Evolutionary conservation across 1,140 invertebrate species (phyloP).

Genomic region (Platorchestia sp.): DNA sequence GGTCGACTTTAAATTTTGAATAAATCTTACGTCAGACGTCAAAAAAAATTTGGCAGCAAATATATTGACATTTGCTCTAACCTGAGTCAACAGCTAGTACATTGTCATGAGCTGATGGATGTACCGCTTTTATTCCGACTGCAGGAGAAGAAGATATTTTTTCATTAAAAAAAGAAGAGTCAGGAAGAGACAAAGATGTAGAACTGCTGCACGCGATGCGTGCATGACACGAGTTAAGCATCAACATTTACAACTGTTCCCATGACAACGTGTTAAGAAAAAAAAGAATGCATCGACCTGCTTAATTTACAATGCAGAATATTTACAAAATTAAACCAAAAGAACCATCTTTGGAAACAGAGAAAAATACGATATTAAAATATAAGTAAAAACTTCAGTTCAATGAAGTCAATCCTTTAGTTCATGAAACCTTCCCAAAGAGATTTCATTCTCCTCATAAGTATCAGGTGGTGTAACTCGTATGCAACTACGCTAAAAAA

Average conservation of each 20-base stretch:
- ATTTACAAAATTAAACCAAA: no score
- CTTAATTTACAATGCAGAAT: no score
- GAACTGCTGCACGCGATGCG: not conserved
- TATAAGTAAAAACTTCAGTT: no score
- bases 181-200: no score
- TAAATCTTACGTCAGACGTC: not conserved
- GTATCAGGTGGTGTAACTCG: not conserved
- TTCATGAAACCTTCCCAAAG: not conserved
- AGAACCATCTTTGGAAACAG: no score
- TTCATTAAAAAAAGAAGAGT: no score
- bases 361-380: no score
- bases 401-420: not conserved
- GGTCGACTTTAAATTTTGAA: not conserved
- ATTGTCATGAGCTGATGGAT: no score
- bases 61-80: not conserved
- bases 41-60: not conserved
- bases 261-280: not conserved
- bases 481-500: not conserved
- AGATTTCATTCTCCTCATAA: not conserved
- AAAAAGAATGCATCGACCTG: not conserved
- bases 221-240: not conserved
- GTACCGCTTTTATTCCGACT: no score
- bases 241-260: not conserved
- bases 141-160: no score
- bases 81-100: not conserved